Base-by-base conservation (phyloP, 2,888 invertebrate genomes). In the Ophraella communa region DNA sequence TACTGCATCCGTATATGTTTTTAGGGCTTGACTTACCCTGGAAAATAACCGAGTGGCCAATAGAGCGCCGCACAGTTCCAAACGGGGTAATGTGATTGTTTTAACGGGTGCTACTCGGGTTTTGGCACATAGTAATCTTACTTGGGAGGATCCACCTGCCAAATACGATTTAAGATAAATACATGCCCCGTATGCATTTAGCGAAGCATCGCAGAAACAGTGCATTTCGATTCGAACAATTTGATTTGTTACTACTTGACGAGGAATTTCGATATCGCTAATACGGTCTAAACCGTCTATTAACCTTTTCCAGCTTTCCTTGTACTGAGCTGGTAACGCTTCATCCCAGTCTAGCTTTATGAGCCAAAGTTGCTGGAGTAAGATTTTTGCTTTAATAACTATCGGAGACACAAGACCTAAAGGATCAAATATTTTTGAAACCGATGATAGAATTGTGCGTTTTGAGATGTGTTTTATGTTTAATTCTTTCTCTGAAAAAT, bases 381-480 rank as follows among this genome's bases (percentile, higher is more conserved):
- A 30, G 1, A 62, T 52, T 47, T 65, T 65, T 21, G 53, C 62
- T 10, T 10, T 17, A n/a, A 65, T 45, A 10, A 27, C 53, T 14
- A 35, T 27, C 2, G 57, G 39, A 8, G 52, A n/a, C n/a, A 67
- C 20, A 3, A 69, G 18, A 5, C 68, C 64, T 49, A 69, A 42
- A 1, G 64, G 70, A 64, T 70, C 63, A 57, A 67, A 69, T 10
- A 70, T 56, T 24, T 56, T 59, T 3, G 63, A 45, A 23, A 63
- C 63, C 18, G 14, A 39, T 10, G 69, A 71, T 14, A 71, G 45
- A 18, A 69, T 52, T 10, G 17, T 23, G 42, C 66, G 55, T 54
- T 67, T 67, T 10, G 66, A 60, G 11, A 33, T 33, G n/a, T n/a
- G n/a, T 33, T 33, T n/a, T n/a, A n/a, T n/a, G 33, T 33, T n/a